Base-by-base conservation (phyloP, 1,140 invertebrate genomes). In the Doryteuthis pealeii region DNA sequence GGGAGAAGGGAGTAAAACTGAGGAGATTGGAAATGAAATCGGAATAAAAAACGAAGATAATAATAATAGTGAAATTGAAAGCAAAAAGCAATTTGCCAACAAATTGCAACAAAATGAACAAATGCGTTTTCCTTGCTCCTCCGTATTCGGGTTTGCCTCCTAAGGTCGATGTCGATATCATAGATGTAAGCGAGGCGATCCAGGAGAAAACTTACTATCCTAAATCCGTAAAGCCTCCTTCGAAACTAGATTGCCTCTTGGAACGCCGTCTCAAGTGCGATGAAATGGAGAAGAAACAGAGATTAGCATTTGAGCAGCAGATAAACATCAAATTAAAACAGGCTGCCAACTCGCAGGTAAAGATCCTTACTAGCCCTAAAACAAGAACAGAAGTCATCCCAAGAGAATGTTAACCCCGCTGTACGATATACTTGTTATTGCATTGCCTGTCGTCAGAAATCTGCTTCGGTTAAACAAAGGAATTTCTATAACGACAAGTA, bases 181-280 rank as follows among this genome's bases (percentile, higher is more conserved):
- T 96, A 72, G 93, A 97, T 89, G 92, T 97, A 0, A 93, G 92
- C 77, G 94, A 94, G 88, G 92, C 93, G 26, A 86, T 98, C 62
- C 89, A 92, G 32, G 91, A 92, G 35, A 89, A 95, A 75, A 88
- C 93, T 31, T 90, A 94, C 81, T 98, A 96, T 89, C 94, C 94
- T 3, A 96, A 95, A 91, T 91, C 97, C 33, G 95, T 92, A 1
- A 94, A 93, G 80, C 94, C 95, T 84, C 92, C 83, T 72, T 82
- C 91, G 4, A 92, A 92, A 79, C 88, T 97, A 22, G 95, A 97
- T 86, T 92, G 93, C 83, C 91, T 97, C 49, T 87, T 97, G 0
- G 90, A 92, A 4, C 89, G 94, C 72, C 91, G 96, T 71, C 89
- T 92, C 33, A 83, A 82, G 72, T 81, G 84, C 43, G 81, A 83